Conservation (phyloP, 2,797 vertebrate species). For the Sarcoramphus papa region DNA sequence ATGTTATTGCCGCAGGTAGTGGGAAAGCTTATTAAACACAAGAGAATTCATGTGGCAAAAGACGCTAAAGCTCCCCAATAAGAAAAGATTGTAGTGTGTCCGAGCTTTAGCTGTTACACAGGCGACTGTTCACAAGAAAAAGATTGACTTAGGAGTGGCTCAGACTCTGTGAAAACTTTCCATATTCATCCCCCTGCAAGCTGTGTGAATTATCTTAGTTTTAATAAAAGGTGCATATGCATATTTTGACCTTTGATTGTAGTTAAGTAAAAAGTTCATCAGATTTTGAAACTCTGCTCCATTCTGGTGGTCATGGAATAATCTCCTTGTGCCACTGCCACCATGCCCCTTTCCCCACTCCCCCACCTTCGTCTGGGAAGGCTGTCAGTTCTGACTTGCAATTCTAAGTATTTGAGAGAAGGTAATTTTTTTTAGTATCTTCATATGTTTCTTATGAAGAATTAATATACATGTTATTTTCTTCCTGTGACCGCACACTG, state of each 20-base stretch:
- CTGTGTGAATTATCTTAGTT: not conserved
- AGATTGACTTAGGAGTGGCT: not conserved
- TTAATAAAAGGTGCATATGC: not conserved
- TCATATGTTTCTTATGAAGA: not conserved
- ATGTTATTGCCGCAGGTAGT: not conserved
- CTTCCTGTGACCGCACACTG: fast-evolving
- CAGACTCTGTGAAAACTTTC: not conserved
- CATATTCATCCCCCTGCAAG: not conserved
- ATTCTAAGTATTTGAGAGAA: not conserved
- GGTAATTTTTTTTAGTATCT: not conserved
- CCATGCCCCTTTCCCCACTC: not conserved
- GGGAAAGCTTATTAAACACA: not conserved
- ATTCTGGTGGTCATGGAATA: not conserved
- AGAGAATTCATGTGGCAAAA: not conserved
- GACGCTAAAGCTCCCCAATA: not conserved
- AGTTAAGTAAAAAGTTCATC: not conserved
- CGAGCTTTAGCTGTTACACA: not conserved
- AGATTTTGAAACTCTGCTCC: not conserved
- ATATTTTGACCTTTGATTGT: not conserved
- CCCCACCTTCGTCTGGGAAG: not conserved
- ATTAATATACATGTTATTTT: not conserved
- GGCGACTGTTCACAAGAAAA: not conserved
- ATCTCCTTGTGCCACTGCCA: not conserved
- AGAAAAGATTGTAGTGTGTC: not conserved
- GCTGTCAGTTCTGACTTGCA: not conserved